A percentile compares a stretch with the other conserved stretches of the same genome.
These are phyloP conservation scores for Eupsilia transversa DNA, from an alignment of 2,888 invertebrate genomes.

Conservation along the genomic window DNA sequence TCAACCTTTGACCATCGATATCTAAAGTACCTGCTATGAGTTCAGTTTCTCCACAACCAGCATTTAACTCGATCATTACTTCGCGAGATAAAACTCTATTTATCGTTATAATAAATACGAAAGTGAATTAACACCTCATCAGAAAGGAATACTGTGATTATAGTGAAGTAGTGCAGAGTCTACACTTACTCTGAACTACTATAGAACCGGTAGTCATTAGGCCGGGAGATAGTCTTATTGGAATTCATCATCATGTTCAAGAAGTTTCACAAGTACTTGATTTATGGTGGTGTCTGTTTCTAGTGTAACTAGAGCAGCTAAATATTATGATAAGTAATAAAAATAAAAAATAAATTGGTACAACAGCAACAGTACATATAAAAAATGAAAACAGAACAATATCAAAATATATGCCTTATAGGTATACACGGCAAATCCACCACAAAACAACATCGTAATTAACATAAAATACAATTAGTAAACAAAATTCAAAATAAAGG, in stretches of 20 bases:
- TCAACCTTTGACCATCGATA: too few species aligned
- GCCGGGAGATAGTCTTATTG: slow-evolving; percentile 43
- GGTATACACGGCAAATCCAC: too few species aligned
- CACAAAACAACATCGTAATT: too few species aligned
- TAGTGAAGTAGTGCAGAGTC: slow-evolving; percentile 43
- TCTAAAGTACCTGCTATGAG: not conserved
- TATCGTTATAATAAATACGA: slow-evolving; percentile 49
- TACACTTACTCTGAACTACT: slow-evolving; percentile 30
- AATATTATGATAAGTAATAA: too few species aligned
- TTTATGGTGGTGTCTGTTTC: slow-evolving; percentile 20
- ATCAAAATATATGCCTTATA: too few species aligned
- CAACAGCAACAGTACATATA: too few species aligned
- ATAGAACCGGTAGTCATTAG: slow-evolving; percentile 58
- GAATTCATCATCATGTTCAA: slow-evolving; percentile 32
- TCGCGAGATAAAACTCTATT: slow-evolving; percentile 2
- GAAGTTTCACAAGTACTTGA: slow-evolving; percentile 37
- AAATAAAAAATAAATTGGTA: too few species aligned
- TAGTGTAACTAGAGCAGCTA: slow-evolving; percentile 6
- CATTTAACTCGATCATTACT: slow-evolving; percentile 7
- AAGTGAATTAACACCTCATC: slow-evolving; percentile 64
- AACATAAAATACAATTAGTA: too few species aligned
- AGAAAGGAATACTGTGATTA: slow-evolving; percentile 54
- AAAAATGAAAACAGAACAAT: too few species aligned
- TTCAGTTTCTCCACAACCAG: slow-evolving; percentile 18
- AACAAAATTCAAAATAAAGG: too few species aligned